Conservation (phyloP, 2,888 invertebrate species). For the Drosophila sordidula region DNA sequence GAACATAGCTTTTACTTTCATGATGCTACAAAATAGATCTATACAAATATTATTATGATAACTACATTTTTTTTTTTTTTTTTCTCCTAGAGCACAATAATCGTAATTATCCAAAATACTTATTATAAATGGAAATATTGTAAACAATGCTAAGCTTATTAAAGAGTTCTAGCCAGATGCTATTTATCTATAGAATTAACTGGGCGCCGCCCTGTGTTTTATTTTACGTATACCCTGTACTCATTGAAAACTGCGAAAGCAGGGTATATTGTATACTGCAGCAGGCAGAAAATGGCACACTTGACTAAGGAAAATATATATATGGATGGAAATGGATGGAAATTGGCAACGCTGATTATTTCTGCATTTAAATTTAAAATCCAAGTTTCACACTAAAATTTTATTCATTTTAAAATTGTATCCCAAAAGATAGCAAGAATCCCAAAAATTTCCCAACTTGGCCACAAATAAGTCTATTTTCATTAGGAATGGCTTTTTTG, state of each 20-base stretch:
- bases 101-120: constrained; percentile 40
- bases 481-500: no score
- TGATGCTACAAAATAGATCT: constrained; percentile 43
- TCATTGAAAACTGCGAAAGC: neutral
- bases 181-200: constrained; percentile 50
- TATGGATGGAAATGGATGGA: no score
- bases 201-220: constrained; percentile 14
- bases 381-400: no score
- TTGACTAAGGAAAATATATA: no score
- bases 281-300: no score
- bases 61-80: constrained; percentile 23
- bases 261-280: no score
- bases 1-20: constrained; percentile 3
- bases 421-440: no score
- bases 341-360: no score
- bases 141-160: constrained; percentile 66
- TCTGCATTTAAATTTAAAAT: no score
- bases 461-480: no score
- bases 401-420: no score
- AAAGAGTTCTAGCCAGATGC: constrained; percentile 60
- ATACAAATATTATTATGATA: constrained; percentile 5
- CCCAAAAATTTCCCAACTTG: no score
- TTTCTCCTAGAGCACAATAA: constrained; percentile 63
- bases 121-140: constrained; percentile 24
- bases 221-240: neutral